Evolutionary conservation across 1,140 invertebrate species (phyloP).

Genomic region (Ridgeia piscesae): DNA sequence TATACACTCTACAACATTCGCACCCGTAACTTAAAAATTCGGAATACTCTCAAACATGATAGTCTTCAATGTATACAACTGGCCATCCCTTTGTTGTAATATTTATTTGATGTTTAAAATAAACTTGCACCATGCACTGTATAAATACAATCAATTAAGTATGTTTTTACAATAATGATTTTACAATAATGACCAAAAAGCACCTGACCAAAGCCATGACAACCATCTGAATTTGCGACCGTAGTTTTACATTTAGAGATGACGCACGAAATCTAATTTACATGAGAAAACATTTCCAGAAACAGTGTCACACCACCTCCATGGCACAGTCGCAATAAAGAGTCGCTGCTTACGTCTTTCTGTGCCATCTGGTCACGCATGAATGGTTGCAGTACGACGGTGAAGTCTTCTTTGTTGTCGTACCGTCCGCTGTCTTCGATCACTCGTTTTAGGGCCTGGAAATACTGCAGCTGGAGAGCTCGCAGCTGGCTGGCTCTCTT

Average conservation of each 20-base stretch:
- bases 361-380: slow-evolving; percentile 33
- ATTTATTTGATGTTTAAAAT: too few species aligned
- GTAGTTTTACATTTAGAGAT: too few species aligned
- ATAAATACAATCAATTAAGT: too few species aligned
- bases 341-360: slow-evolving; percentile 16
- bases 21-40: neutral
- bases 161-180: too few species aligned
- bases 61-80: neutral
- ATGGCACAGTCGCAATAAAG: neutral
- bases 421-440: slow-evolving; percentile 56
- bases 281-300: neutral
- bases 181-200: too few species aligned
- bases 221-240: too few species aligned
- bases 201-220: too few species aligned
- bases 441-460: slow-evolving; percentile 37
- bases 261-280: neutral
- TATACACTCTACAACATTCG: neutral
- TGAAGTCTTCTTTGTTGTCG: slow-evolving; percentile 68
- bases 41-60: neutral
- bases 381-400: slow-evolving; percentile 66
- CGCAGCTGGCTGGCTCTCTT: slow-evolving; percentile 30
- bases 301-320: neutral
- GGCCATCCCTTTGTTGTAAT: too few species aligned
- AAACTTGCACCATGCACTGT: too few species aligned
- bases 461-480: slow-evolving; percentile 35